Percentiles rank a stretch among this genome's conserved stretches.
Conservation (phyloP, 2,113 vertebrate genomes). For the Cyprinus carpio region DNA sequence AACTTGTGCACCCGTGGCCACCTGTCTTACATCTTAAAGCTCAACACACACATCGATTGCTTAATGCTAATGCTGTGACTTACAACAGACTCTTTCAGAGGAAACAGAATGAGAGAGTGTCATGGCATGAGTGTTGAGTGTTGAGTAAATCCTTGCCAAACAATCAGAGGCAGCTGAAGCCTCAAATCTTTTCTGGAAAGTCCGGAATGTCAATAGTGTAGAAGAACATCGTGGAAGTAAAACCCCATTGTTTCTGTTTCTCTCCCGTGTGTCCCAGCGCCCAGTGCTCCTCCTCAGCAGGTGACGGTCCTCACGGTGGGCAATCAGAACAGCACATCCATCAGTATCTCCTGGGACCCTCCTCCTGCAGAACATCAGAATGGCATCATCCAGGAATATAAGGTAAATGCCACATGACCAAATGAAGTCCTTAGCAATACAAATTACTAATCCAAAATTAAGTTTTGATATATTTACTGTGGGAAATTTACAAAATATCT, state of each 20-base stretch:
- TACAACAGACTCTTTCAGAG: conserved; percentile 23
- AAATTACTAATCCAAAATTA: no score
- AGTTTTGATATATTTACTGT: no score
- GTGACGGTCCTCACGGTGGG: conserved; percentile 94
- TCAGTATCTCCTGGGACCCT: conserved; percentile 98
- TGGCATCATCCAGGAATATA: conserved; percentile 97
- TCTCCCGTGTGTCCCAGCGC: conserved; percentile 76
- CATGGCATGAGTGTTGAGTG: conserved; percentile 7
- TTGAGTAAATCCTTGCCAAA: conserved; percentile 11
- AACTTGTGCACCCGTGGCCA: conserved; percentile 60
- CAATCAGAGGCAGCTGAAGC: background rate
- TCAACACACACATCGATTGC: background rate
- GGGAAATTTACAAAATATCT: no score
- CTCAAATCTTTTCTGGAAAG: conserved; percentile 1
- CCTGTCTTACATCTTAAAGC: conserved; percentile 47
- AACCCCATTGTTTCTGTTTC: background rate
- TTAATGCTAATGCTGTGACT: conserved; percentile 29
- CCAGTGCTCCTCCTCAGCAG: conserved; percentile 95
- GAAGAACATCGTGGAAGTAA: background rate
- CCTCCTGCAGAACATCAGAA: conserved; percentile 96
- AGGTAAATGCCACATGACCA: conserved; percentile 73
- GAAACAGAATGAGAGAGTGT: conserved; percentile 2
- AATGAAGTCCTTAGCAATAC: no score
- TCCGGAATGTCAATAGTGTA: background rate
- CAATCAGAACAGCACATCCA: conserved; percentile 96